Evolutionary conservation across 1,140 invertebrate genomes (phyloP), one percentile per base, ranked within the genome.

Genomic region (Hyphantria cunea): DNA sequence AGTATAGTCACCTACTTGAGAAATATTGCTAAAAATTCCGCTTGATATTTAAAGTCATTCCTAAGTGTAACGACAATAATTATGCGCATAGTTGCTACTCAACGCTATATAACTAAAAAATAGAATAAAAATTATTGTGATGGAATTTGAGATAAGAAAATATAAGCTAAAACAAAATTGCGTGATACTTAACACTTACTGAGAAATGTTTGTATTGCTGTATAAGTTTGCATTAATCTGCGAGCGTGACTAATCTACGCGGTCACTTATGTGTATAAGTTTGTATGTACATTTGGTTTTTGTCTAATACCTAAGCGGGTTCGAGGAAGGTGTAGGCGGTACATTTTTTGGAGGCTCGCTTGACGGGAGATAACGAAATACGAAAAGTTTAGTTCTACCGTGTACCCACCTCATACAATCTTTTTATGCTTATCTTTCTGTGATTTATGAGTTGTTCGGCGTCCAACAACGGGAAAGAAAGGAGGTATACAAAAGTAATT

Each of bases 361-460:
- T 84, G 76, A 86, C 75, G 70, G 67, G 63, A 89, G 84, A 90
- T 88, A 88, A 84, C 80, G 70, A 83, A 89, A 87, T 87, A 88
- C 84, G 84, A 87, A 87, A 90, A 90, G 78, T 89, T 85, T 79
- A 87, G 80, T 86, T 90, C 88, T 86, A 88, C 88, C 82, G 86
- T 84, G 84, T 89, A 87, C 83, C 82, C 75, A 84, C 80, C 84
- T 89, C 84, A 89, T 90, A 89, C 88, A 88, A 88, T 89, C 85
- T 89, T 88, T 89, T 89, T 89, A 89, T 89, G 88, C 86, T 90
- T 90, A 90, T 90, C 88, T 90, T 87, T 87, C 81, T 86, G 86
- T 88, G 86, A 90, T 90, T 90, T 90, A 90, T 85, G 83, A 76
- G 65, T 82, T 78, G 82, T 87, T 87, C 86, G 83, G 83, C 81